phyloP scores from a whole-genome alignment of 2,797 vertebrate species.

The Thunnus albacares region DNA sequence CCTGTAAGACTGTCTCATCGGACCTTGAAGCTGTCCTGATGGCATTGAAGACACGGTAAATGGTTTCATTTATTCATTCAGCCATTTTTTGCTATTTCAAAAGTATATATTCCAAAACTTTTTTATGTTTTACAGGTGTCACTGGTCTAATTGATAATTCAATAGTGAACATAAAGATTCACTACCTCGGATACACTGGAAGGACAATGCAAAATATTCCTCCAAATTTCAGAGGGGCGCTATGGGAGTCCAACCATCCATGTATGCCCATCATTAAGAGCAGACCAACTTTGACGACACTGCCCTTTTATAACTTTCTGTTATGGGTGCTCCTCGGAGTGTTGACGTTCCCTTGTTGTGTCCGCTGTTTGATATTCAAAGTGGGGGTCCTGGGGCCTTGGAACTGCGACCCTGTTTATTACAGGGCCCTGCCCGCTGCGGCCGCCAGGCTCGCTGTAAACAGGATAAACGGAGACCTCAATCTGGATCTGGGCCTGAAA shows the following conservation, averaged over 20 bases:
- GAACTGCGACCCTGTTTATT: constrained; percentile 84
- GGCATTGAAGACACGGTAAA: constrained; percentile 59
- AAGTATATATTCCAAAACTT: background rate
- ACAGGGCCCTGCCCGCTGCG: constrained; percentile 80
- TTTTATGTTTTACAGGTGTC: constrained; percentile 48
- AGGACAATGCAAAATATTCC: constrained; percentile 87
- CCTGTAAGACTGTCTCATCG: constrained; percentile 41
- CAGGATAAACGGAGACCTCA: constrained; percentile 82
- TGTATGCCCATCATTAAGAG: constrained; percentile 63
- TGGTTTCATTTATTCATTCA: background rate
- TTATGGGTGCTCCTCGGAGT: constrained; percentile 85
- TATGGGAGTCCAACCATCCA: constrained; percentile 75
- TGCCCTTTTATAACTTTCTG: constrained; percentile 73
- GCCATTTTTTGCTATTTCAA: background rate
- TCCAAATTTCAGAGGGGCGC: constrained; percentile 68
- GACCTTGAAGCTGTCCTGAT: constrained; percentile 50
- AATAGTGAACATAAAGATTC: constrained; percentile 70
- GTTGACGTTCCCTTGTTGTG: constrained; percentile 82
- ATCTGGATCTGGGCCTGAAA: constrained; percentile 74
- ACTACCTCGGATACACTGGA: constrained; percentile 66
- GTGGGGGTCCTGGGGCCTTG: constrained; percentile 88
- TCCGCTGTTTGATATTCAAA: constrained; percentile 84
- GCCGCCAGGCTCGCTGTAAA: constrained; percentile 81
- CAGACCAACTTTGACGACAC: constrained; percentile 60
- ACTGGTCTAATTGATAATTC: constrained; percentile 41